Evolutionary conservation across 2,797 vertebrate genomes (phyloP), one percentile per base, ranked within the genome.

Genomic region (Sylvilagus floridanus): DNA sequence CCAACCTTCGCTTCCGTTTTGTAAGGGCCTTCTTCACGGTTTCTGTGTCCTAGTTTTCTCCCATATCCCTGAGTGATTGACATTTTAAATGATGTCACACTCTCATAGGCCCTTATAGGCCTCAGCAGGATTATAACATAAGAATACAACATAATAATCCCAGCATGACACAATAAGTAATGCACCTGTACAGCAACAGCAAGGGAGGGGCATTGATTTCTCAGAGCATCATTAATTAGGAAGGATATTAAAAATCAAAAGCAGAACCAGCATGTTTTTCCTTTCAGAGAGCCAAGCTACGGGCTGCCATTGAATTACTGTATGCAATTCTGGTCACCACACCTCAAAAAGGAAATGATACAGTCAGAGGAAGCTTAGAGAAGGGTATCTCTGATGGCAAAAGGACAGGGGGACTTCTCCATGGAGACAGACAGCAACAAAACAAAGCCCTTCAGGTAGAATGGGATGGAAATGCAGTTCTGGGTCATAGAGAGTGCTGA

Each of bases 321-420:
- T 47, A 68, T 76, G 19, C 9, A 76, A 30, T 71, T 96, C 28
- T 90, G 47, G 47, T 42, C 30, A 65, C 35, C 30, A 60, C 19
- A 78, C 35, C 50, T 83, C 47, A 93, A 72, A 75, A 82, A 91
- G 76, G 71, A 89, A 92, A 91, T 50, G 68, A 81, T 24, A 54
- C 13, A 92, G 12, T 37, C 69, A 37, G 8, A 54, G 54, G 93
- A 81, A 91, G 42, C 14, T 62, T 71, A 96, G 6, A 63, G 37
- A 89, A 84, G 68, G 72, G 12, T 32, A 22, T 54, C 65, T 75
- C 8, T 69, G 68, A 47, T 19, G 1, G 6, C 37, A 52, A 88
- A 78, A 21, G 35, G 54, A 78, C 69, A 4, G 35, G 73, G 65
- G 37, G 37, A n/a, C 26, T 82, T 91, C 69, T 69, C 65, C 63